Base-by-base conservation (phyloP, 2,113 vertebrate species). In the Hucho hucho region DNA sequence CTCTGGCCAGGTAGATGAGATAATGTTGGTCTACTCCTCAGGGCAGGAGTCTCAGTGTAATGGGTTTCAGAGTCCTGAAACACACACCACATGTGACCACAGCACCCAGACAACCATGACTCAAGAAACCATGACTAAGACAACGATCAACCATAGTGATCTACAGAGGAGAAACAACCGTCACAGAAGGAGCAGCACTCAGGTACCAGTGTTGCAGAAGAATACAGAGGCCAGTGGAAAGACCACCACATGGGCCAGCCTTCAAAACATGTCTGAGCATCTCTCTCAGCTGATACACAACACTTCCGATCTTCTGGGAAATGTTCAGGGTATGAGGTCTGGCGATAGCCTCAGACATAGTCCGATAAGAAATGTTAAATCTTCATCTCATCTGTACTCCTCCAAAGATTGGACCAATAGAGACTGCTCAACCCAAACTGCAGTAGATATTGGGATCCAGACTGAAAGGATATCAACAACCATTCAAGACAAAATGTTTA, bases 201-300 rank as follows among this genome's bases (percentile, higher is more conserved):
- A 96, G 24, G 6, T 89, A 73, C 85, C 90, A 63, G 65, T 29
- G 1, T 73, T 29, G 0, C 82, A 67, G 47, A 87, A 69, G 65
- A 69, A 56, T 74, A 84, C 74, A 69, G 72, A 77, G 58, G 84
- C 80, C 43, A 28, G 90, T 6, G 87, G 77, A 75, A 76, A 79
- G 28, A 88, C 84, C 22, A 43, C 79, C 5, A 92, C 95, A 4
- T 97, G 95, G 95, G 84, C 90, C 76, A 97, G 94, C 32, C 91
- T 97, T 91, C 95, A 98, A 83, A 96, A 86, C 84, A 94, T 99
- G 86, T 98, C 98, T 11, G 86, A 93, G 66, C 95, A 95, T 74
- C 92, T 98, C 49, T 96, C 96, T 0, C 95, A 97, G 80, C 92
- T 98, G 20, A 93, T 98, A 32, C 89, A 95, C 83, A 97, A 93